Evolutionary conservation across 2,888 invertebrate genomes (phyloP), one percentile per base, ranked within the genome.

Genomic region (Thymelicus acteon): DNA sequence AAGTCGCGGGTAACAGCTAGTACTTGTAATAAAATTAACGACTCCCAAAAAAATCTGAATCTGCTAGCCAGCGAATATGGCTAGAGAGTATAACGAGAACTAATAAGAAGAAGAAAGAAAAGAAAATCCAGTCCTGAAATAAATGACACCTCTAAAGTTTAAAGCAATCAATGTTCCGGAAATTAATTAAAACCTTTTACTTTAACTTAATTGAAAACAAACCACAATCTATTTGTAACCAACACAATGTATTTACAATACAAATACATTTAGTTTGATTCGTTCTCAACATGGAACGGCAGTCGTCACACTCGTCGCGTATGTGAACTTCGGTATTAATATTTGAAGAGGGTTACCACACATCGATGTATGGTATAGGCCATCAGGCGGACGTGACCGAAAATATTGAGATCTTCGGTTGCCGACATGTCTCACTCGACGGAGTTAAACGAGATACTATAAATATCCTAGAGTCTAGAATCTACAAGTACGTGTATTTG

Each of bases 271-370:
- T 31, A 12, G 12, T 44, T 44, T 15, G 44, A 62, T 48, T 37
- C 61, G 15, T 57, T 31, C 13, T 5, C 5, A n/a, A 37, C 58
- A 37, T 24, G 24, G 37, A 68, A 69, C 44, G 69, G 31, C 47
- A 47, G 48, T 62, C 60, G 39, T 24, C 63, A 64, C 60, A 19
- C 19, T 68, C 60, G 39, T 49, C 64, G 64, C 70, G 65, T 71
- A 58, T 37, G 60, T 60, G 60, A 49, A 44, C 39, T 70, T 60
- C 52, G 60, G 52, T 65, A 65, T 70, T 65, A 65, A 70, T 70
- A 70, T 70, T 70, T 60, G 70, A 70, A 52, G 64, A 70, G 64
- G 69, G 70, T 12, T 49, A 49, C 64, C 70, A 40, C 60, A 64
- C 58, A 60, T 71, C 64, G 62, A 64, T 31, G 64, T 60, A 64